A percentile compares a stretch with the other conserved stretches of the same genome.
phyloP scores from a whole-genome alignment of 1,140 invertebrate genomes.

The Zaprionus vittiger region DNA sequence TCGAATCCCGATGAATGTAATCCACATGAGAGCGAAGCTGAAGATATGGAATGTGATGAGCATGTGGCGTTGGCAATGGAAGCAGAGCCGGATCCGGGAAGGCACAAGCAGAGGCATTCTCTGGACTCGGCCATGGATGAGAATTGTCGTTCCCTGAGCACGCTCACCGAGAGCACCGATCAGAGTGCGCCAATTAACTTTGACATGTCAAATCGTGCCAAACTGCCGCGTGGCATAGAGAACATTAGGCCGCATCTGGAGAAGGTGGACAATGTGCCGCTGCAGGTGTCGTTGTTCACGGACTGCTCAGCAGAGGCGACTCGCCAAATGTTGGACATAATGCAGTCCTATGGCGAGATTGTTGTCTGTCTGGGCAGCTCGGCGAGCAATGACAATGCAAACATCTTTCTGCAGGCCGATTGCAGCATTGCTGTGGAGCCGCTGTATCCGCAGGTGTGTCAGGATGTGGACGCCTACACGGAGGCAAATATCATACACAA shows the following conservation, averaged over 20 bases:
- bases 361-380: conserved; percentile 94
- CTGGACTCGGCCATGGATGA: conserved; percentile 87
- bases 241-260: conserved; percentile 98
- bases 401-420: conserved; percentile 97
- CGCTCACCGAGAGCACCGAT: conserved; percentile 94
- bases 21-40: conserved; percentile 12
- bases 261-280: conserved; percentile 97
- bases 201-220: conserved; percentile 96
- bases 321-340: conserved; percentile 95
- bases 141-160: conserved; percentile 91
- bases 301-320: conserved; percentile 96
- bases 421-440: conserved; percentile 95
- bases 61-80: conserved; percentile 30
- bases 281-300: conserved; percentile 97
- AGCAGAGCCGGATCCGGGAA: conserved; percentile 29
- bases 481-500: conserved; percentile 76
- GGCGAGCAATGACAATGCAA: conserved; percentile 94
- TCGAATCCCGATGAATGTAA: conserved; percentile 88
- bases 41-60: conserved; percentile 15
- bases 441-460: conserved; percentile 95
- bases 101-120: conserved; percentile 67
- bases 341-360: conserved; percentile 98
- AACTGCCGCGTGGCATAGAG: conserved; percentile 97
- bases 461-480: conserved; percentile 87
- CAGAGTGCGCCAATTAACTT: conserved; percentile 95